These are phyloP conservation scores for Listronotus oregonensis DNA, from an alignment of 1,140 invertebrate genomes.

Conservation along the genomic window DNA sequence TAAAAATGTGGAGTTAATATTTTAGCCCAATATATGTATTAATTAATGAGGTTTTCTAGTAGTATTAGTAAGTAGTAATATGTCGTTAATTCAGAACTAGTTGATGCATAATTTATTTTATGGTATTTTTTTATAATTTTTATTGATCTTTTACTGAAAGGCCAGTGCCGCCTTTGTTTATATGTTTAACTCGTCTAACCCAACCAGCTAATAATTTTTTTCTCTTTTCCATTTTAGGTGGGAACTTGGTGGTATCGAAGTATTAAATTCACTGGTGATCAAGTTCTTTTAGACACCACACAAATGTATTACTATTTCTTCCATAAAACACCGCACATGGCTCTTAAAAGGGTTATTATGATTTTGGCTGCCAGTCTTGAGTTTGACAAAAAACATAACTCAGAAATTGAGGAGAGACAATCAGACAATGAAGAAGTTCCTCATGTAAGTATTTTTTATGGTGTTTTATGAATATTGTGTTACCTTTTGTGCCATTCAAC, in stretches of 20 bases:
- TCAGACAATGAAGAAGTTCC: slow-evolving; percentile 96
- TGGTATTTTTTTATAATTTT: too few species aligned
- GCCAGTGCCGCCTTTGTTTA: too few species aligned
- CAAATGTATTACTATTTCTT: slow-evolving; percentile 96
- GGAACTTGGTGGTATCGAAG: slow-evolving; percentile 99
- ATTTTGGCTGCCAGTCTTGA: slow-evolving; percentile 94
- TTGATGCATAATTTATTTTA: too few species aligned
- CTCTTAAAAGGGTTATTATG: slow-evolving; percentile 94
- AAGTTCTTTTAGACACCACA: slow-evolving; percentile 94
- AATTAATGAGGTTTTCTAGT: too few species aligned
- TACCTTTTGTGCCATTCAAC: too few species aligned
- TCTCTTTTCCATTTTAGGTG: slow-evolving; percentile 62
- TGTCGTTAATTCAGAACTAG: too few species aligned
- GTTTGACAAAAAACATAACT: slow-evolving; percentile 93
- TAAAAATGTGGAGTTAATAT: too few species aligned
- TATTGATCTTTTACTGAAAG: too few species aligned
- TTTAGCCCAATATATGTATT: too few species aligned
- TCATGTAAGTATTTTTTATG: slow-evolving; percentile 64
- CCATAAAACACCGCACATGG: slow-evolving; percentile 93
- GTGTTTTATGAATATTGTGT: background rate
- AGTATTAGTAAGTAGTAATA: too few species aligned
- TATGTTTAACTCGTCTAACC: too few species aligned
- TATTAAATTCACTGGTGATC: slow-evolving; percentile 94
- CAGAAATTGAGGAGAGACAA: slow-evolving; percentile 90
- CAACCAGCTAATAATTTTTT: background rate